phyloP scores from a whole-genome alignment of 2,113 vertebrate genomes.

The Panthera tigris region DNA sequence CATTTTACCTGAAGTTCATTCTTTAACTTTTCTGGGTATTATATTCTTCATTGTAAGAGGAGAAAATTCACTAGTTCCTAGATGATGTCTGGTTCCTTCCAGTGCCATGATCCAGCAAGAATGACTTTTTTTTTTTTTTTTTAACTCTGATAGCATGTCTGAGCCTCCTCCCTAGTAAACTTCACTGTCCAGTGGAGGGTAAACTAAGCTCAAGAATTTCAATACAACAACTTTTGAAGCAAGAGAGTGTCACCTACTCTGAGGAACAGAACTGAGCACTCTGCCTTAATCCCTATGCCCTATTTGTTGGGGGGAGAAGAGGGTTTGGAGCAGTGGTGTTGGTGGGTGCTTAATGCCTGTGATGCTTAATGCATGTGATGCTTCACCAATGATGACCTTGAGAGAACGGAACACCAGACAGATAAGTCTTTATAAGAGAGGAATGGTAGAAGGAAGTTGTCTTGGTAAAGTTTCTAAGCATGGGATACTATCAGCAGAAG shows the following conservation, averaged over 20 bases:
- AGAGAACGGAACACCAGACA: neutral
- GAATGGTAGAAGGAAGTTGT: neutral
- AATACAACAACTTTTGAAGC: neutral
- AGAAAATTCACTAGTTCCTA: neutral
- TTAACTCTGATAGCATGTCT: neutral
- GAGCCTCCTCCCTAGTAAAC: neutral
- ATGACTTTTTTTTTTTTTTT: neutral
- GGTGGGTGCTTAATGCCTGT: neutral
- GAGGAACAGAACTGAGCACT: neutral
- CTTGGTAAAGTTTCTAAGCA: neutral
- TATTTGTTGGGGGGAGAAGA: neutral
- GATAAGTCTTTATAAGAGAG: neutral
- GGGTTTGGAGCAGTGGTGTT: neutral
- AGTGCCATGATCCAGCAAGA: neutral
- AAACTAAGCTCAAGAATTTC: conserved; percentile 19
- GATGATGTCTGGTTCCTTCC: neutral
- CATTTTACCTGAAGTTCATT: neutral
- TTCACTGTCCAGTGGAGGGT: neutral
- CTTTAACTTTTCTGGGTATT: neutral
- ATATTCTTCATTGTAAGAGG: neutral
- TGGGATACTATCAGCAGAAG: neutral
- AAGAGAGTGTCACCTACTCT: neutral
- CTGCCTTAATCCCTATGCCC: neutral
- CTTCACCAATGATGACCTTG: neutral
- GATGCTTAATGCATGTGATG: neutral